These are phyloP conservation scores for Chroicocephalus ridibundus DNA, from an alignment of 2,113 vertebrate genomes.

Conservation along the genomic window DNA sequence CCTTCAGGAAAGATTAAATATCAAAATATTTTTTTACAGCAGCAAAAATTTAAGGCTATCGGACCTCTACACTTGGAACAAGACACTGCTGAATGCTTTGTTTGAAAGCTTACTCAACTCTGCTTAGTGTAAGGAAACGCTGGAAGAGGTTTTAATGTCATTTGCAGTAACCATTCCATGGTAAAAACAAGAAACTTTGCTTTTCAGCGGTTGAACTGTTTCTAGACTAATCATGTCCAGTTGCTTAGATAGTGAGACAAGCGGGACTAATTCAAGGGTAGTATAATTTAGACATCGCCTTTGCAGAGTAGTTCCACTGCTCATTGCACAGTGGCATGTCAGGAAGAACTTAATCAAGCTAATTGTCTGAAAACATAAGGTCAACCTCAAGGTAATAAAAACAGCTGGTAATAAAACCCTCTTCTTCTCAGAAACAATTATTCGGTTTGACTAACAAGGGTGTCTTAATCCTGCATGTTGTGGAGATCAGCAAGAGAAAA, in stretches of 20 bases:
- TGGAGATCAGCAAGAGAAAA: neutral
- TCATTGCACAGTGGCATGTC: neutral
- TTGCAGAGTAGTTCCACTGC: neutral
- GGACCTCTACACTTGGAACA: neutral
- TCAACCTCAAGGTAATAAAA: neutral
- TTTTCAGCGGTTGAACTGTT: neutral
- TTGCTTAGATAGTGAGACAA: neutral
- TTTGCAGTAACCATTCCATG: neutral
- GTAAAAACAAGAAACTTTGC: neutral
- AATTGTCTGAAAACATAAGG: constrained; percentile 31
- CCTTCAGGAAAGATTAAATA: neutral
- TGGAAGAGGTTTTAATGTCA: neutral
- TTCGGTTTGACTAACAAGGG: neutral
- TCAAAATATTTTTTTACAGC: neutral
- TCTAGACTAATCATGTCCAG: neutral
- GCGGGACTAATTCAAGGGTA: neutral
- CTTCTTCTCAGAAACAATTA: neutral
- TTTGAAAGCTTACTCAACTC: neutral
- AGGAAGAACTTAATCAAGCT: constrained; percentile 28
- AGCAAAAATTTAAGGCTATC: neutral
- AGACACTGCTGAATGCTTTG: neutral
- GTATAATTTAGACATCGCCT: neutral
- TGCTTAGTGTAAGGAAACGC: neutral
- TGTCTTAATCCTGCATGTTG: neutral
- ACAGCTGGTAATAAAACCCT: neutral